Evolutionary conservation across 2,113 vertebrate species (phyloP), one percentile per base, ranked within the genome.

Genomic region (Muscicapa adusta): DNA sequence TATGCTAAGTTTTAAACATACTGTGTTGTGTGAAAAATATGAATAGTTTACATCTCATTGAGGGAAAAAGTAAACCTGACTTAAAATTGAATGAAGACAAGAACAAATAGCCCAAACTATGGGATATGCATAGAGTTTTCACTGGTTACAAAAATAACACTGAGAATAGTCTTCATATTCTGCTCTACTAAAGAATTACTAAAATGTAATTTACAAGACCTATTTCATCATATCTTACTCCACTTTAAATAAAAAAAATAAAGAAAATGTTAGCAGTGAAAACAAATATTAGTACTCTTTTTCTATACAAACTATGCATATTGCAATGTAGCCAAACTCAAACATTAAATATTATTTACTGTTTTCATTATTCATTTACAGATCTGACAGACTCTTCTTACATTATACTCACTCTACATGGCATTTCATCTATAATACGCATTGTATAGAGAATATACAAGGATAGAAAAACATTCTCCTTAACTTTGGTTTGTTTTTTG

Each of bases 1-100:
- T 76, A 88, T 68, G 62, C 54, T 73, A 75, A 87, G 43, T 85
- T 96, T 95, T 86, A 93, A 94, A 91, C 47, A 85, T 43, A 43
- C 45, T 70, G 17, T 79, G 42, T 50, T 73, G 56, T 82, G 66
- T 82, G 54, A 85, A 93, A 90, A 89, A 94, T 89, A 85, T 43
- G 51, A 94, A 91, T 29, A 40, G 66, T 79, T 89, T 95, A 91
- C 45, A 85, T 91, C 91, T 95, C 73, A 86, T 91, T 82, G 94
- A 9, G 56, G 18, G 25, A 68, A 94, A 90, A 89, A 48, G 29
- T 31, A 56, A 79, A 65, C 36, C 58, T 79, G 20, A 72, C 34
- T 91, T 60, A 84, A 85, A 92, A 14, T 18, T 78, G 66, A 87
- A 85, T 45, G 33, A 45, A 60, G 36, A 60, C n/a, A 81, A 51